Conservation (phyloP, 2,797 vertebrate species). For the Monodelphis domestica region DNA sequence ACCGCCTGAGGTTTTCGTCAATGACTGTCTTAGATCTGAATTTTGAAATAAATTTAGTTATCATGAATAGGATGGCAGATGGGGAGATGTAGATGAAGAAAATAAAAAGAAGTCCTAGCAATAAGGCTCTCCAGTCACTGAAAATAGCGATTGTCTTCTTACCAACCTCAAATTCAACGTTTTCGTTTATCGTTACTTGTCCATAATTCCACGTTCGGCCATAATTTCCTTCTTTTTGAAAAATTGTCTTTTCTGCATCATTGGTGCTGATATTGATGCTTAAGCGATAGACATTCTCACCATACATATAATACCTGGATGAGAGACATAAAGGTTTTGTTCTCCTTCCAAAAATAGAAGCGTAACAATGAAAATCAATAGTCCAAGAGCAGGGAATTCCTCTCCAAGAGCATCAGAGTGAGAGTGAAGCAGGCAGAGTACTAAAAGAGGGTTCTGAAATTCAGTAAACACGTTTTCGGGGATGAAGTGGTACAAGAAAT, state of each 20-base stretch:
- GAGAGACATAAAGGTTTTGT: slow-evolving; percentile 44
- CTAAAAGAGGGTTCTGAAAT: neutral
- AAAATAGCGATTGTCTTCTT: slow-evolving; percentile 30
- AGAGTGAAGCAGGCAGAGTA: neutral
- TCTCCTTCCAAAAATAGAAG: neutral
- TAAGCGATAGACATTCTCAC: slow-evolving; percentile 86
- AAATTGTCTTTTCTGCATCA: slow-evolving; percentile 79
- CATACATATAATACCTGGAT: slow-evolving; percentile 95
- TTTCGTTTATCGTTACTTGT: slow-evolving; percentile 91
- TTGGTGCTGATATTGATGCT: slow-evolving; percentile 80
- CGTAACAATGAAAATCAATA: neutral
- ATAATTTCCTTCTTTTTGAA: slow-evolving; percentile 92
- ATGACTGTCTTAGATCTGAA: neutral
- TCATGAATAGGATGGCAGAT: neutral
- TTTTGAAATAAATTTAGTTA: slow-evolving; percentile 30
- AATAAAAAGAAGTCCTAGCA: neutral
- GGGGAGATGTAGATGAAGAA: slow-evolving; percentile 15
- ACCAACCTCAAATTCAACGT: slow-evolving; percentile 85
- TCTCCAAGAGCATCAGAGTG: no score
- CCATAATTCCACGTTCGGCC: slow-evolving; percentile 93
- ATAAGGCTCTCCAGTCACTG: neutral
- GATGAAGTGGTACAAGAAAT: neutral
- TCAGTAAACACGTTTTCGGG: neutral
- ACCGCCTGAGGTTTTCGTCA: neutral
- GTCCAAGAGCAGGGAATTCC: no score